Conservation (phyloP, 2,797 vertebrate species). For the Notolepis coatsorum region DNA sequence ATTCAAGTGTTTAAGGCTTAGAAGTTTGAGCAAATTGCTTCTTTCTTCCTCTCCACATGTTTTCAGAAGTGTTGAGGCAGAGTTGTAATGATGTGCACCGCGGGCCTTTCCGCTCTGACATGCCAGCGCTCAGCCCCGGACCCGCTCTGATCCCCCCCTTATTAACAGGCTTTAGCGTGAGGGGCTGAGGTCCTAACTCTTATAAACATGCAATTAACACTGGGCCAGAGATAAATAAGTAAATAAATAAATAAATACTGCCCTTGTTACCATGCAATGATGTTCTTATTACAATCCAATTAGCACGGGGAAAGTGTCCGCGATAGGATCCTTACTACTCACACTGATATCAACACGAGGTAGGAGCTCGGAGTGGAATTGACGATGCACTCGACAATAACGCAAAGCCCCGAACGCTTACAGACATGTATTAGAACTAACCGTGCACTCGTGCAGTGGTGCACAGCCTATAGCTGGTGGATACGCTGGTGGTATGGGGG, state of each 20-base stretch:
- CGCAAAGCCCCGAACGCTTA: constrained; percentile 46
- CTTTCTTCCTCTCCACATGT: constrained; percentile 44
- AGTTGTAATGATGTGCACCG: constrained; percentile 60
- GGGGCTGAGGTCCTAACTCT: not conserved
- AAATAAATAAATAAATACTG: too few relatives aligned
- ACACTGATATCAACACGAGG: constrained; percentile 28
- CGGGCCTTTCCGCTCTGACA: constrained; percentile 30
- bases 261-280: too few relatives aligned
- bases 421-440: constrained; percentile 52
- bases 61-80: constrained; percentile 44
- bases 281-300: constrained; percentile 37
- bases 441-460: constrained; percentile 24
- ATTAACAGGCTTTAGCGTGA: constrained; percentile 31
- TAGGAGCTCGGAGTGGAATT: constrained; percentile 35
- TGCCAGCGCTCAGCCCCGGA: constrained; percentile 42
- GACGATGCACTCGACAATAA: too few relatives aligned
- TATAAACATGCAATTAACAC: constrained; percentile 33
- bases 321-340: constrained; percentile 15
- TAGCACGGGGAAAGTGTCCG: constrained; percentile 9
- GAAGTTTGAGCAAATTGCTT: constrained; percentile 74
- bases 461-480: constrained; percentile 50
- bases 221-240: constrained; percentile 1
- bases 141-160: constrained; percentile 48
- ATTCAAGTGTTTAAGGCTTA: constrained; percentile 76
- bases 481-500: constrained; percentile 31